Evolutionary conservation across 2,888 invertebrate species (phyloP).

Genomic region (Diarsia rubi): DNA sequence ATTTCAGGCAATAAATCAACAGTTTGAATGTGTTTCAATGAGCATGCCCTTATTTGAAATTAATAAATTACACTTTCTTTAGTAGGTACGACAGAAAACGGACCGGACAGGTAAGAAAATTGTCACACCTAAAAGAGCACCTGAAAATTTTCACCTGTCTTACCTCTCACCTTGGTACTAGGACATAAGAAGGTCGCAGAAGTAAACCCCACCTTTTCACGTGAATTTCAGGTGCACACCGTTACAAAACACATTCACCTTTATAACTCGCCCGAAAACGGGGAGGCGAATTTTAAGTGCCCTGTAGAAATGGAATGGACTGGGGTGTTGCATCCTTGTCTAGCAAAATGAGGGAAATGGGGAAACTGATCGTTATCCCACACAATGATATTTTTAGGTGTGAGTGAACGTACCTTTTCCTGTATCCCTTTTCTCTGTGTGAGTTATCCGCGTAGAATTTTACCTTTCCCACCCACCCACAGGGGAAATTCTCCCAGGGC

Average conservation of each 20-base stretch:
- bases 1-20: not conserved
- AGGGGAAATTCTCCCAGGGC: slow-evolving; percentile 31
- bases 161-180: slow-evolving; percentile 86
- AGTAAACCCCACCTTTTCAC: slow-evolving; percentile 76
- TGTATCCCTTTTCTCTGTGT: slow-evolving; percentile 17
- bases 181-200: slow-evolving; percentile 77
- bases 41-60: not conserved
- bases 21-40: not conserved
- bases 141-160: slow-evolving; percentile 87
- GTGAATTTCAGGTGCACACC: slow-evolving; percentile 79
- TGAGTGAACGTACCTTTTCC: not conserved
- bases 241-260: slow-evolving; percentile 56
- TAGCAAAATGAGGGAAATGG: slow-evolving; percentile 7
- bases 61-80: not conserved
- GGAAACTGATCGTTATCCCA: slow-evolving; percentile 15
- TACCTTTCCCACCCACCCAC: slow-evolving; percentile 20
- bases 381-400: slow-evolving; percentile 17
- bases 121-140: slow-evolving; percentile 66
- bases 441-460: slow-evolving; percentile 6
- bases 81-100: not conserved
- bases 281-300: slow-evolving; percentile 21
- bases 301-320: slow-evolving; percentile 19
- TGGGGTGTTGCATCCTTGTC: slow-evolving; percentile 42
- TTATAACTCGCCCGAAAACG: slow-evolving; percentile 36
- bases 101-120: slow-evolving; percentile 54